Conservation (phyloP, 2,888 invertebrate genomes). For the Meiosimyza platycephala region DNA sequence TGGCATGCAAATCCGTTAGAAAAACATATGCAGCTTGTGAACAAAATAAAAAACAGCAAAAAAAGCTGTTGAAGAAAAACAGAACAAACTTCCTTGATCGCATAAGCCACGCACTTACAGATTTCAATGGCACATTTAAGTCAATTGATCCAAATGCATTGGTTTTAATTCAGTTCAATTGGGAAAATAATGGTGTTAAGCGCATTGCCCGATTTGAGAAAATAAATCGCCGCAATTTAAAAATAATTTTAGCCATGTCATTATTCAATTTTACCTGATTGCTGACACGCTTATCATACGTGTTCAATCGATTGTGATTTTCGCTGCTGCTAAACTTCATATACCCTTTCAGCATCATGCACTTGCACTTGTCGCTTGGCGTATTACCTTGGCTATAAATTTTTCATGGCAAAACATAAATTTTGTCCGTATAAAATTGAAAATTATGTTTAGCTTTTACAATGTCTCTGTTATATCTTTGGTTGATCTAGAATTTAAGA, state of each 20-base stretch:
- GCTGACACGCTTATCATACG: too few relatives aligned
- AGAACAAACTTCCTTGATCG: too few relatives aligned
- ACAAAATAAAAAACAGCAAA: background rate
- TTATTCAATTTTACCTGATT: too few relatives aligned
- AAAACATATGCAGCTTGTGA: background rate
- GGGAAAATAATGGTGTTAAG: slow-evolving; percentile 6
- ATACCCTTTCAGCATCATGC: too few relatives aligned
- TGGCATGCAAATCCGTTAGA: slow-evolving; percentile 12
- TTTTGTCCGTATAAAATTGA: slow-evolving; percentile 13
- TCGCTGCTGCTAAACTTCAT: too few relatives aligned
- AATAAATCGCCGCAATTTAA: too few relatives aligned
- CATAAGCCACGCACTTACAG: too few relatives aligned
- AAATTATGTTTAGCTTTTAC: background rate
- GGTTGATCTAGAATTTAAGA: too few relatives aligned
- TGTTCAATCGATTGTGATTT: too few relatives aligned
- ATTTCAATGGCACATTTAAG: background rate
- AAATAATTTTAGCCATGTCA: too few relatives aligned
- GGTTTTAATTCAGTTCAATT: background rate
- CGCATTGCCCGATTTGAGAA: background rate
- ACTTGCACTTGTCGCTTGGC: too few relatives aligned
- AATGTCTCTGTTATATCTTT: too few relatives aligned
- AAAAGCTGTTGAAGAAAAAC: background rate
- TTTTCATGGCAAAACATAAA: slow-evolving; percentile 16
- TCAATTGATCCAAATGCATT: slow-evolving; percentile 15
- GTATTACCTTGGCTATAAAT: slow-evolving; percentile 10